phyloP scores from a whole-genome alignment of 2,113 vertebrate species.

The Crotalus viridis region DNA sequence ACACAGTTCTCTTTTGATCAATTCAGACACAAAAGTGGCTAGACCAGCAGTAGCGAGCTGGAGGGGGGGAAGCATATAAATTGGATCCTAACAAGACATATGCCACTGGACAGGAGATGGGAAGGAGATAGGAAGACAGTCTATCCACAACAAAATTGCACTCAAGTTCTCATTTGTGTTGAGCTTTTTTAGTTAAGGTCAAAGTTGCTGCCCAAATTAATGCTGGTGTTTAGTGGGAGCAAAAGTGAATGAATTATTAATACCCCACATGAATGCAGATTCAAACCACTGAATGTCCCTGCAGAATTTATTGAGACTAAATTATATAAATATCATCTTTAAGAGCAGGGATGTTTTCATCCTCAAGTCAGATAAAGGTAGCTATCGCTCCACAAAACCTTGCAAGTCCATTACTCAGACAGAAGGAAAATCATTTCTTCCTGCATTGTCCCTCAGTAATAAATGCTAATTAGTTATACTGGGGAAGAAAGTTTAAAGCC shows the following conservation, averaged over 20 bases:
- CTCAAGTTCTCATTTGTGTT: background rate
- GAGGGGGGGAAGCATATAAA: background rate
- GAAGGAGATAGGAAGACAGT: background rate
- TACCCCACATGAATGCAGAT: background rate
- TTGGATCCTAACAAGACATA: background rate
- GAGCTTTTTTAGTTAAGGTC: background rate
- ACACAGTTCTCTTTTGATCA: background rate
- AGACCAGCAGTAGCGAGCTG: background rate
- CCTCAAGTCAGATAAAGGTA: background rate
- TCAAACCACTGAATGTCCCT: background rate
- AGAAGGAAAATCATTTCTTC: background rate
- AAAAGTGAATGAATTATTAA: background rate
- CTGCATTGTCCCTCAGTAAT: background rate
- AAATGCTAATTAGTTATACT: background rate
- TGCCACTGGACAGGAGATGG: background rate
- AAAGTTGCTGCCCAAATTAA: background rate
- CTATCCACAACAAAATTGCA: background rate
- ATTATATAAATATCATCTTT: background rate
- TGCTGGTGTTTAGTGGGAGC: background rate
- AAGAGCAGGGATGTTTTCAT: background rate
- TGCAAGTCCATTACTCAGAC: background rate
- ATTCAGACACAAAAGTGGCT: background rate
- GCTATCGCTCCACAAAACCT: background rate
- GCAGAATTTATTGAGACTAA: background rate
- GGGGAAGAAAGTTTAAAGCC: background rate